Evolutionary conservation across 2,888 invertebrate genomes (phyloP).

Genomic region (Drosophila demipolita): DNA sequence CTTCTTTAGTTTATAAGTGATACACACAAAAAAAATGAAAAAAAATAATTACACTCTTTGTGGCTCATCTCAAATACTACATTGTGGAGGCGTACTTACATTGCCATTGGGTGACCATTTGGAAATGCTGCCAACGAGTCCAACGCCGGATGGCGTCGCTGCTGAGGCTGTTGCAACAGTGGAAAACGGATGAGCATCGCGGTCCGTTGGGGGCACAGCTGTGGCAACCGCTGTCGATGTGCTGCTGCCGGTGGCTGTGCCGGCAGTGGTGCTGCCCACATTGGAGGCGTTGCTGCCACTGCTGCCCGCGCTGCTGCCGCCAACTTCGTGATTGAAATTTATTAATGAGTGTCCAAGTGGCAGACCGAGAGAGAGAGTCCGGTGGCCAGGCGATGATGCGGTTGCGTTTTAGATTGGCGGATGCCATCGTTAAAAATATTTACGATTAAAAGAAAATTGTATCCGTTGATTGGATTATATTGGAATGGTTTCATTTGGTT

Average conservation of each 20-base stretch:
- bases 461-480: slow-evolving; percentile 77
- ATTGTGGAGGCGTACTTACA: slow-evolving; percentile 79
- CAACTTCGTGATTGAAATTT: slow-evolving; percentile 82
- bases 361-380: slow-evolving; percentile 12
- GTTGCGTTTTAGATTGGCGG: slow-evolving; percentile 71
- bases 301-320: slow-evolving; percentile 78
- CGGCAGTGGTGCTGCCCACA: slow-evolving; percentile 69
- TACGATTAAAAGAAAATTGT: slow-evolving; percentile 79
- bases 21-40: neutral
- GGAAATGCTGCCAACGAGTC: slow-evolving; percentile 70
- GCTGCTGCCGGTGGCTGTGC: slow-evolving; percentile 66
- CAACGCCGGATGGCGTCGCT: slow-evolving; percentile 44
- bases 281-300: slow-evolving; percentile 79
- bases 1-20: neutral
- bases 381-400: slow-evolving; percentile 53
- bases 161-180: slow-evolving; percentile 62
- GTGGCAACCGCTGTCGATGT: slow-evolving; percentile 65
- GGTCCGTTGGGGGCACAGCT: slow-evolving; percentile 48
- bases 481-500: slow-evolving; percentile 56
- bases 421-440: slow-evolving; percentile 73
- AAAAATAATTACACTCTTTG: neutral
- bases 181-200: slow-evolving; percentile 81
- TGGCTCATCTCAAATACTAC: neutral
- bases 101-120: slow-evolving; percentile 85
- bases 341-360: slow-evolving; percentile 60